A percentile compares a stretch with the other conserved stretches of the same genome.
These are phyloP conservation scores for Motacilla tschutschensis DNA, from an alignment of 2,113 vertebrate genomes.

Conservation along the genomic window DNA sequence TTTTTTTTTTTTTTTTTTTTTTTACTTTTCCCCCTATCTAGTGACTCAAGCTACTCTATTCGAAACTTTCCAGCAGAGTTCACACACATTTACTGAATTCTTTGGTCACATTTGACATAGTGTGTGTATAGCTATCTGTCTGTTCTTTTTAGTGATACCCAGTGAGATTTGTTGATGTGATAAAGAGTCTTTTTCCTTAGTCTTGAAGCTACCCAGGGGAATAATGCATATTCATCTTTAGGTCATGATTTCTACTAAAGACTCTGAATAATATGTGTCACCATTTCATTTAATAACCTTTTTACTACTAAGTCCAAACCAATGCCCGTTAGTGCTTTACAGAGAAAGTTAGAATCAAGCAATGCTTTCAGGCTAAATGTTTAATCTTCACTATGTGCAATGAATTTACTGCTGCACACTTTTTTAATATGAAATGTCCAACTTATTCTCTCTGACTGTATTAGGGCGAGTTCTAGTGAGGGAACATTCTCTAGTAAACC, in stretches of 20 bases:
- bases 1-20: too few species aligned
- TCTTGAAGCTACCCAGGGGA: neutral
- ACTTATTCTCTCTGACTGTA: neutral
- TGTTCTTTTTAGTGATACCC: neutral
- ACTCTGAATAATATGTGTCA: neutral
- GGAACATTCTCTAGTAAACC: neutral
- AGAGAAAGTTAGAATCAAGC: neutral
- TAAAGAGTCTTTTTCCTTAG: neutral
- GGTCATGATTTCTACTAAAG: neutral
- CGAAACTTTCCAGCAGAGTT: neutral
- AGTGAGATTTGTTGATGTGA: neutral
- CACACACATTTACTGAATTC: neutral
- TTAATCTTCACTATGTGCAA: neutral
- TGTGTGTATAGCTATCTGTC: neutral
- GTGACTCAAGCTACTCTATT: neutral
- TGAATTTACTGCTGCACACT: neutral
- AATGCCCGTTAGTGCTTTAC: neutral
- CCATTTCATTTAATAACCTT: neutral
- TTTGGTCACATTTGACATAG: neutral
- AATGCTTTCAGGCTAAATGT: neutral
- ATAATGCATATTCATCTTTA: neutral
- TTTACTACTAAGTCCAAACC: neutral
- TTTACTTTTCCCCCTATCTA: fast-evolving
- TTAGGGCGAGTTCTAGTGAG: neutral
- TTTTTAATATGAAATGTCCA: neutral